phyloP scores from a whole-genome alignment of 2,113 vertebrate species.

The Sylvilagus bachmani region DNA sequence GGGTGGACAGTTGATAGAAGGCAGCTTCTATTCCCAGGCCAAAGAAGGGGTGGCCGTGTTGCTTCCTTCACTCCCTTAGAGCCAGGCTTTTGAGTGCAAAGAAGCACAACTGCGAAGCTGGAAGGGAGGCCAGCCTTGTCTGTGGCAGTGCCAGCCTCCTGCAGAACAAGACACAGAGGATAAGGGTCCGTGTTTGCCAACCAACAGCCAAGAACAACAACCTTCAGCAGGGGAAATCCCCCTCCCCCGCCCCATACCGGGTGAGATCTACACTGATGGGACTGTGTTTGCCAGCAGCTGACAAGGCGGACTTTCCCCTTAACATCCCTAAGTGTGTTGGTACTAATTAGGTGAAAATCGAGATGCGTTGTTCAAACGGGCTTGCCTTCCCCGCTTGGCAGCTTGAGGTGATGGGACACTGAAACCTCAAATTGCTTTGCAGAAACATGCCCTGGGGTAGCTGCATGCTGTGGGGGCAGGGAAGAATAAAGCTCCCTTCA shows the following conservation, averaged over 20 bases:
- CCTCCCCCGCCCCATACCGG: background rate
- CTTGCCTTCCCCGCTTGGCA: slow-evolving; percentile 70
- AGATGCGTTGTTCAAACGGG: slow-evolving; percentile 75
- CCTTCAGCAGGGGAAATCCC: background rate
- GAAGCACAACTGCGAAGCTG: slow-evolving; percentile 49
- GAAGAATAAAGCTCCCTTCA: background rate
- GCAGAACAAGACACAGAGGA: slow-evolving; percentile 7
- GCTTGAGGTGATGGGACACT: slow-evolving; percentile 61
- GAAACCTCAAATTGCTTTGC: slow-evolving; percentile 54
- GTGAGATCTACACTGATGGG: slow-evolving; percentile 52
- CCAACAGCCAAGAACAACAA: slow-evolving; percentile 59
- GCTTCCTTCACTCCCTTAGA: slow-evolving; percentile 21
- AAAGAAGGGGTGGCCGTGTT: slow-evolving; percentile 72
- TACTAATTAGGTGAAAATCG: slow-evolving; percentile 69
- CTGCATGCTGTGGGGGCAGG: no score
- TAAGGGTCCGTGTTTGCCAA: slow-evolving; percentile 61
- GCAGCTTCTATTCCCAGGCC: slow-evolving; percentile 71
- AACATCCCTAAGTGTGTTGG: slow-evolving; percentile 64
- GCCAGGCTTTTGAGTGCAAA: slow-evolving; percentile 58
- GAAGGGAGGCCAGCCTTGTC: slow-evolving; percentile 10
- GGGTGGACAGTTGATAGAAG: slow-evolving; percentile 82
- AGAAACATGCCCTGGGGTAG: background rate
- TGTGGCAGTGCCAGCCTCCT: background rate
- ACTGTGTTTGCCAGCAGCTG: slow-evolving; percentile 58
- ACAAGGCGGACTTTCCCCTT: slow-evolving; percentile 63